phyloP scores from a whole-genome alignment of 2,888 invertebrate genomes.

The Diogma glabrata region DNA sequence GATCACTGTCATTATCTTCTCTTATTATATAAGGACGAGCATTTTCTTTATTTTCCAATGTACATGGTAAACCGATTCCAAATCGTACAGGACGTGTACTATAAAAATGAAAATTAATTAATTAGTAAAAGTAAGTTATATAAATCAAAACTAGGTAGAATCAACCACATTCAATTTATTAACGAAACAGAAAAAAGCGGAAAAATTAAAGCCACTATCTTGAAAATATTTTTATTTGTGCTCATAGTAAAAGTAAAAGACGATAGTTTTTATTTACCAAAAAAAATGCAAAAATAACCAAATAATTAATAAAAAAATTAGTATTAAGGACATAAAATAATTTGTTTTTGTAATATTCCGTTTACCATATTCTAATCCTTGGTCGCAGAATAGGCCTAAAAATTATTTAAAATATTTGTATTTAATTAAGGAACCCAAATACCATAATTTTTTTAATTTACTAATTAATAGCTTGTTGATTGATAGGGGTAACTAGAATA shows the following conservation, averaged over 20 bases:
- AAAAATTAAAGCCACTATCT: too few species aligned
- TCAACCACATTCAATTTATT: too few species aligned
- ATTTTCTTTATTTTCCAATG: conserved; percentile 80
- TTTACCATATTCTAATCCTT: conserved; percentile 87
- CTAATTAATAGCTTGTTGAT: too few species aligned
- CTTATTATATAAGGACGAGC: conserved; percentile 64
- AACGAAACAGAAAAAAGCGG: too few species aligned
- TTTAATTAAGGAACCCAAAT: too few species aligned
- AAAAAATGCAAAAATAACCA: background rate
- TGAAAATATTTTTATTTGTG: too few species aligned
- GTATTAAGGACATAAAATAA: conserved; percentile 2
- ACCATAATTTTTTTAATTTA: too few species aligned
- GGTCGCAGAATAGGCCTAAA: conserved; percentile 77
- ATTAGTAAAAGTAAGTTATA: too few species aligned
- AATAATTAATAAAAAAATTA: background rate
- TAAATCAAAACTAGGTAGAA: too few species aligned
- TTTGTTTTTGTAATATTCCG: conserved; percentile 2
- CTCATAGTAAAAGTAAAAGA: background rate
- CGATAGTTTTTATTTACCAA: background rate
- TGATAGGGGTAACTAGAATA: too few species aligned
- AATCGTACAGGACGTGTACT: conserved; percentile 73
- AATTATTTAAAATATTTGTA: conserved; percentile 27
- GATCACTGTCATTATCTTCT: conserved; percentile 51
- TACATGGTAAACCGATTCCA: conserved; percentile 57
- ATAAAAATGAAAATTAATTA: conserved; percentile 20